Base-by-base conservation (phyloP, 2,797 vertebrate species). In the Takifugu ocellatus region DNA sequence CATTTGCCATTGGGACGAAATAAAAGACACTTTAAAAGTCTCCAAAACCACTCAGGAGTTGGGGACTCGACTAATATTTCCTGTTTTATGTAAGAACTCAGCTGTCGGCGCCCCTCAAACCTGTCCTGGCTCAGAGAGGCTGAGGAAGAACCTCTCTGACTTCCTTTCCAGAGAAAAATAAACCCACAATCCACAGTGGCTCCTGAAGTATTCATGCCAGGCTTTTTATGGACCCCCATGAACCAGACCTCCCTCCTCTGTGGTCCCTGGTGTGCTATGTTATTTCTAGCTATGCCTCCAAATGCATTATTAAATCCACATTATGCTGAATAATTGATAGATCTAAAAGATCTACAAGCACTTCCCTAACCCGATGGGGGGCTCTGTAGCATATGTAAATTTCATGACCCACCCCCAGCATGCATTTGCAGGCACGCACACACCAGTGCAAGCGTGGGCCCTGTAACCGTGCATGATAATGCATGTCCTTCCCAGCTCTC, bases 291-390 rank as follows among this genome's bases (percentile, higher is more conserved):
- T 25, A 66, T 80, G 87, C 82, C 77, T 83, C 79, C 26, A 39
- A 77, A 88, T 90, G 82, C 87, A 89, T 90, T 89, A 88, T 88
- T 88, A 86, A 89, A 88, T 84, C 83, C 84, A 88, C 81, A 83
- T 89, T 86, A 88, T 68, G 74, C 27, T 89, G 82, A 88, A 90
- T 90, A 84, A 90, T 90, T 87, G 79, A 90, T 85, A 31, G 66
- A 75, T 87, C 84, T 84, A 86, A 88, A 88, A 87, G 84, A 88
- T 87, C 82, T 88, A 84, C 85, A 89, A 84, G 82, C 86, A 81
- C 82, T 86, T 80, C 75, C 56, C 84, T 67, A 80, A 76, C 72
- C 71, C 78, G 47, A 25, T 12, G 60, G 65, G 65, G 74, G 68
- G 53, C 52, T 72, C 68, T 83, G 68, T 81, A 81, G 75, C 77